Evolutionary conservation across 2,797 vertebrate species (phyloP).

Genomic region (Silurus aristotelis): DNA sequence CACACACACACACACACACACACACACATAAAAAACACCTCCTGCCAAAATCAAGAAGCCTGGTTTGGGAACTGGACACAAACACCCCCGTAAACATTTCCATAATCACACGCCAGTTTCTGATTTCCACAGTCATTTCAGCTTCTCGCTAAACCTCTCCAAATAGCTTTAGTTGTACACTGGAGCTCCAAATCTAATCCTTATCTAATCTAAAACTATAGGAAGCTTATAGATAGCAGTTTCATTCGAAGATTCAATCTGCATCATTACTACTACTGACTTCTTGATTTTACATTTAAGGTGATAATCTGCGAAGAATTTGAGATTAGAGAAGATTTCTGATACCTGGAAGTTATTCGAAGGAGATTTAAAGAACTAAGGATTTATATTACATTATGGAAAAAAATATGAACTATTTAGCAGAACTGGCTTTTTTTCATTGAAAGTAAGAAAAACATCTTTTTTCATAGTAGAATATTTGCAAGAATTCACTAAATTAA

Average conservation of each 20-base stretch:
- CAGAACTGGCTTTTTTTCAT: background rate
- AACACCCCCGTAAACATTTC: background rate
- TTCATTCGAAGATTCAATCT: background rate
- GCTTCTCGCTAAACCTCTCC: background rate
- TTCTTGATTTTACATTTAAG: background rate
- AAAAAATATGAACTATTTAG: background rate
- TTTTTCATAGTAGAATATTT: background rate
- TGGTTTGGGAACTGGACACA: background rate
- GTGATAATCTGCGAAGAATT: no score
- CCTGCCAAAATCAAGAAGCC: background rate
- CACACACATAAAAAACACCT: background rate
- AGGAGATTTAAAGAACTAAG: background rate
- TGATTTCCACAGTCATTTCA: background rate
- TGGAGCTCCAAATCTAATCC: background rate
- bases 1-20: no score
- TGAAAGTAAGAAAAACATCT: background rate
- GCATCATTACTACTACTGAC: background rate
- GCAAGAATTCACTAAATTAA: background rate
- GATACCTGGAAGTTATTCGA: background rate
- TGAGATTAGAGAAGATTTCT: no score
- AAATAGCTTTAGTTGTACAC: background rate
- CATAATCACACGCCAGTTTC: background rate
- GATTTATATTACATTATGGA: background rate
- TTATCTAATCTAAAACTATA: background rate
- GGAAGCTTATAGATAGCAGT: background rate